Percentiles rank a stretch among this genome's conserved stretches.
Evolutionary conservation across 1,140 invertebrate genomes (phyloP).

Genomic region (Sinella curviseta): DNA sequence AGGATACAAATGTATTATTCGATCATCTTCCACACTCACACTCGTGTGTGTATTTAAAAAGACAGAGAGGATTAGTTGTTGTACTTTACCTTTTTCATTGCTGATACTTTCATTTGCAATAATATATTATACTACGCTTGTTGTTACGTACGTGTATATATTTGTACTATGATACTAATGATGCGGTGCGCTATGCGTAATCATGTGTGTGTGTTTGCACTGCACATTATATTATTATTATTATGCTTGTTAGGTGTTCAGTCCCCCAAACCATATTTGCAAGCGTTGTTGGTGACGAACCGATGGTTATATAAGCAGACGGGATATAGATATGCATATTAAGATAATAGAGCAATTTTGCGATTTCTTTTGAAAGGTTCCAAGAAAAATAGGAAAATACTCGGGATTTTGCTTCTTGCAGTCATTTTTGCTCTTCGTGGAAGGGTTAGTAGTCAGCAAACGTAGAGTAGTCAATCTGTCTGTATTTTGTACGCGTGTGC

Average conservation of each 20-base stretch:
- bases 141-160: too few species aligned
- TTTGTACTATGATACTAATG: too few species aligned
- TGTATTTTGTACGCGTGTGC: background rate
- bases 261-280: background rate
- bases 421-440: background rate
- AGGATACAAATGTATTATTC: too few species aligned
- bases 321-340: background rate
- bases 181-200: background rate
- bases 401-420: background rate
- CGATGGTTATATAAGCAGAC: too few species aligned
- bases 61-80: too few species aligned
- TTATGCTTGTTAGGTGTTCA: background rate
- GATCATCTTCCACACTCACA: too few species aligned
- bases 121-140: too few species aligned
- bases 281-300: background rate
- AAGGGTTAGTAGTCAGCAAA: background rate
- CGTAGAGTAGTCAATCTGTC: background rate
- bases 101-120: too few species aligned
- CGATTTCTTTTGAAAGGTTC: background rate
- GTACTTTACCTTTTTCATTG: too few species aligned
- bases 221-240: too few species aligned
- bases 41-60: too few species aligned
- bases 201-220: background rate
- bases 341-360: background rate
- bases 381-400: background rate